Base-by-base conservation (phyloP, 2,797 vertebrate genomes). In the Antennarius maculatus region DNA sequence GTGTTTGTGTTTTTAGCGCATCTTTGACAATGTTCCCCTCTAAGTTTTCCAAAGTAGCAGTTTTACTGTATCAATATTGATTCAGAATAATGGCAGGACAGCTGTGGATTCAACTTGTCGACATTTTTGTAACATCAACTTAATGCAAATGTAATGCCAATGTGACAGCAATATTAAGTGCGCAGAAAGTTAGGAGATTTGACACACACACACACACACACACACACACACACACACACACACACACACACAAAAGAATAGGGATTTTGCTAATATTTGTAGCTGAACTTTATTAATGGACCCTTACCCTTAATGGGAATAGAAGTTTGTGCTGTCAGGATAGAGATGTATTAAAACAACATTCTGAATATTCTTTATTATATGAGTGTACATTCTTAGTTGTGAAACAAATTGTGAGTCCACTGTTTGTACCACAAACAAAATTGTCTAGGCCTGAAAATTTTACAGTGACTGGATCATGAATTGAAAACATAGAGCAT, bases 101-200 rank as follows among this genome's bases (percentile, higher is more conserved):
- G 80, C 74, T 82, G 76, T 51, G 37, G 62, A 73, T 82, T 79
- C 56, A 64, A 56, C 8, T 31, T 80, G 75, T 76, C 61, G 16
- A 28, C 62, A 75, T 65, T 68, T 81, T 78, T 54, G 34, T 46
- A 74, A 63, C 72, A 73, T 59, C 83, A 59, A 86, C 76, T 52
- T 71, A 69, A 85, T 83, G 81, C 77, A 80, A 82, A 83, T 81
- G 71, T 58, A 37, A 86, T 81, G 82, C 81, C 82, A 80, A 83
- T 88, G 69, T 80, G 56, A 61, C 57, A 77, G 74, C 56, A 45
- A 58, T 17, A 52, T 47, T 54, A 31, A 72, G 67, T 69, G 73
- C 66, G 28, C 43, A 66, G 61, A 59, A 49, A 66, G 29, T 45
- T 27, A 51, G 47, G 37, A 75, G 41, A 76, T 59, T 67, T 76